Conservation (phyloP, 1,140 invertebrate genomes). For the Hirudo medicinalis region DNA sequence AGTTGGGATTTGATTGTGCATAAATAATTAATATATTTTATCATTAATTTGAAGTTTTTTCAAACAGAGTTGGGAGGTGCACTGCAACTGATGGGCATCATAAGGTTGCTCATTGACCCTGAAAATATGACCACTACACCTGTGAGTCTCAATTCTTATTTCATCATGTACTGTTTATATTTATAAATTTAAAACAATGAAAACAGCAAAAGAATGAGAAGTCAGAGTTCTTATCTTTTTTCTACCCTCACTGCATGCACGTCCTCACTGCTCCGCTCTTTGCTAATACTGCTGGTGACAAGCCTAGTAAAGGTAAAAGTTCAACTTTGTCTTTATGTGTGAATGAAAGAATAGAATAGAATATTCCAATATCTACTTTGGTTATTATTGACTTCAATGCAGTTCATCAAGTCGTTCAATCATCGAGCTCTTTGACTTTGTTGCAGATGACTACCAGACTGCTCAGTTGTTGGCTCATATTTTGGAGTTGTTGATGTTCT, state of each 20-base stretch:
- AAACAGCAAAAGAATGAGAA: constrained; percentile 73
- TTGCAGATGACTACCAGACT: constrained; percentile 79
- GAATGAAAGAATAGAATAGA: neutral
- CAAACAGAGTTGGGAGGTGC: constrained; percentile 86
- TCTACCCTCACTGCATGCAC: constrained; percentile 95
- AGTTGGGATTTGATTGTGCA: neutral
- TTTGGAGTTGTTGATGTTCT: constrained; percentile 91
- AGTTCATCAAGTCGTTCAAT: too few relatives aligned
- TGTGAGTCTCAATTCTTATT: neutral
- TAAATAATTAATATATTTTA: constrained; percentile 45
- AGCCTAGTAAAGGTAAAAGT: constrained; percentile 53
- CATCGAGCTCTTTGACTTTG: constrained; percentile 7
- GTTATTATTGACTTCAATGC: neutral
- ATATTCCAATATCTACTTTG: neutral
- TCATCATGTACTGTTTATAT: neutral
- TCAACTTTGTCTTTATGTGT: neutral
- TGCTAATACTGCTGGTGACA: constrained; percentile 73
- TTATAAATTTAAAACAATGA: neutral
- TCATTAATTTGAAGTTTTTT: constrained; percentile 32
- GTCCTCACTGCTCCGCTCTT: constrained; percentile 77
- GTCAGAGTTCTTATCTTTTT: constrained; percentile 92
- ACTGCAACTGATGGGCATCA: constrained; percentile 81
- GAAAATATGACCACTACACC: constrained; percentile 68
- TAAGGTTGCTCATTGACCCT: constrained; percentile 85
- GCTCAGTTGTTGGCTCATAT: constrained; percentile 87